phyloP scores from a whole-genome alignment of 2,797 vertebrate genomes.

The Argentina silus region DNA sequence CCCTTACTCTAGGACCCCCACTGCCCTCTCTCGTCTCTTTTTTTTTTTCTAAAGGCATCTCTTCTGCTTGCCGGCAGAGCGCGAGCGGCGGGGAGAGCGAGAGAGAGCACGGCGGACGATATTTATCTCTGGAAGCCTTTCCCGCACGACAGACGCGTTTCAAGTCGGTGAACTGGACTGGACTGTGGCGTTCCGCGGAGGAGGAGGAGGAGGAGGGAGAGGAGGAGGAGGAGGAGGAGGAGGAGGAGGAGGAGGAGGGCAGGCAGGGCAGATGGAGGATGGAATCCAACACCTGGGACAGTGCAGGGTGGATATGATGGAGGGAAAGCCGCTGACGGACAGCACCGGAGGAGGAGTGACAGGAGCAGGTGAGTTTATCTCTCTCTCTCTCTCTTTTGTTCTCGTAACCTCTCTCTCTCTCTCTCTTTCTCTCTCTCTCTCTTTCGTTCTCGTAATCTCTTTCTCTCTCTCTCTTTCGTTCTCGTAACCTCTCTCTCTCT shows the following conservation, averaged over 20 bases:
- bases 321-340: slow-evolving; percentile 31
- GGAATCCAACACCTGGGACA: slow-evolving; percentile 66
- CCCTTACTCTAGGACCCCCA: slow-evolving; percentile 45
- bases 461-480: neutral
- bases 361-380: slow-evolving; percentile 63
- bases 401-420: neutral
- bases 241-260: slow-evolving; percentile 49
- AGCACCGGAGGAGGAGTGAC: slow-evolving; percentile 66
- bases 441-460: neutral
- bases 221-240: slow-evolving; percentile 47
- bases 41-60: slow-evolving; percentile 73
- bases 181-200: slow-evolving; percentile 70
- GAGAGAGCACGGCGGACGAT: slow-evolving; percentile 46
- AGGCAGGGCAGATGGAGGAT: slow-evolving; percentile 70
- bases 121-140: slow-evolving; percentile 63
- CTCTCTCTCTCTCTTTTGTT: neutral
- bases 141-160: slow-evolving; percentile 24
- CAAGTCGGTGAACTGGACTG: slow-evolving; percentile 66
- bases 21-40: slow-evolving; percentile 62
- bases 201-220: slow-evolving; percentile 45
- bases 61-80: slow-evolving; percentile 49
- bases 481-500: neutral
- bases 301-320: slow-evolving; percentile 74
- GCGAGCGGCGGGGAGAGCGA: slow-evolving; percentile 11
- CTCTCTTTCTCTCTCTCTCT: neutral